Base-by-base conservation (phyloP, 2,797 vertebrate species). In the Corythornis leucogaster region DNA sequence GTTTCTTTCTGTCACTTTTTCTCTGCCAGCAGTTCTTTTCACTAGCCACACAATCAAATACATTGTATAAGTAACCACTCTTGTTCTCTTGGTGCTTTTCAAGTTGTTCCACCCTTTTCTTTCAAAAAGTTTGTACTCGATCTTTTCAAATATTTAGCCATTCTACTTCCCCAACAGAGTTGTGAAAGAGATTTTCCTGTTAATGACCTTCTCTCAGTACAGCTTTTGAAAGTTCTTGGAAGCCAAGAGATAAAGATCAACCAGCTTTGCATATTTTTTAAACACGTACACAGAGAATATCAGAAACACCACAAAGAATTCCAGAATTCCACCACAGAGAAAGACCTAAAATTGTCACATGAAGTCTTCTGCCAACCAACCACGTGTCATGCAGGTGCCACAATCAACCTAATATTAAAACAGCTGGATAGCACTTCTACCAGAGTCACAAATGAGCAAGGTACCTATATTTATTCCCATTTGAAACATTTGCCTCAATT, bases 401-500 rank as follows among this genome's bases (percentile, higher is more conserved):
- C 48, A 76, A 88, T 59, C 43, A 73, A 59, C 12, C 31, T 75
- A 62, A 81, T 17, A 81, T 38, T 90, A 57, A 76, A 92, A 84
- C 55, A 86, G 31, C 43, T 71, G 33, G 50, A 82, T 31, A 86
- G 38, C 64, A 85, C 26, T 68, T 90, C 81, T 80, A 33, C 14
- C 26, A 78, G 57, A 70, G 46, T 42, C 69, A 75, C 40, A 78
- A 83, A 87, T 20, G n/a, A 93, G 45, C 7, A 86, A 76, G 59
- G 11, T 35, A 76, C n/a, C 45, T 83, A 24, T 55, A 81, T 83
- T 86, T 91, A 79, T 76, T 87, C 42, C 64, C 11, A 89, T 48
- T 11, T 76, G 74, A 91, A 92, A 91, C 38, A 78, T 79, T 89
- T 88, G 24, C 55, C 84, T 85, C 55, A 85, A 91, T 93, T 93